Conservation (phyloP, 2,888 invertebrate genomes). For the Drosophila neotestacea region DNA sequence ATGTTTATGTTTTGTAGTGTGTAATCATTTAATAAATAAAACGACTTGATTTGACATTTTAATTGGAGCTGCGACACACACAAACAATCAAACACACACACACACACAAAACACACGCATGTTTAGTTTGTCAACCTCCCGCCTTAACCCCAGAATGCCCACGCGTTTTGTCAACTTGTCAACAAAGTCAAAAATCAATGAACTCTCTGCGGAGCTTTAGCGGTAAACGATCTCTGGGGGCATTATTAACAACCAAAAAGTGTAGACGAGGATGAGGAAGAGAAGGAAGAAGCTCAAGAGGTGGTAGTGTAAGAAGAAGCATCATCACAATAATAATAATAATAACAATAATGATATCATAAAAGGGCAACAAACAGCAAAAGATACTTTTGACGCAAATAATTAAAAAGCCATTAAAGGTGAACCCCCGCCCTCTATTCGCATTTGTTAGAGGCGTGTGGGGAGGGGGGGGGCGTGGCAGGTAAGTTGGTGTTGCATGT, state of each 20-base stretch:
- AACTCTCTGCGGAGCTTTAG: constrained; percentile 66
- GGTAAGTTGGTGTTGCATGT: not conserved
- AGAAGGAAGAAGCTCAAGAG: not conserved
- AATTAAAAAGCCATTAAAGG: constrained; percentile 63
- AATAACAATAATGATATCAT: constrained; percentile 25
- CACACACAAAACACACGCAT: not conserved
- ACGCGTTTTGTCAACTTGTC: constrained; percentile 31
- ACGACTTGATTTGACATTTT: constrained; percentile 78
- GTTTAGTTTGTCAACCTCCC: not conserved
- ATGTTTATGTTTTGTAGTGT: constrained; percentile 48
- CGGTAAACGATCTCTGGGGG: constrained; percentile 67
- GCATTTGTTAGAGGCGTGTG: not conserved
- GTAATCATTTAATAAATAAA: constrained; percentile 77
- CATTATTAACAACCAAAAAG: constrained; percentile 52
- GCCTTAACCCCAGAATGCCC: not conserved
- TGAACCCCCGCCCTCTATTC: not conserved
- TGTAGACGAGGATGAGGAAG: not conserved
- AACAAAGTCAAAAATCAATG: constrained; percentile 70
- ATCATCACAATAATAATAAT: not conserved
- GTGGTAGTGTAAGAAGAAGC: not conserved
- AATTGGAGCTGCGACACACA: constrained; percentile 71
- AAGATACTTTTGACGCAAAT: constrained; percentile 43
- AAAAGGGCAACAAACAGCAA: constrained; percentile 21
- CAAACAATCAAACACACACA: constrained; percentile 20
- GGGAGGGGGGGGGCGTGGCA: not conserved